phyloP scores from a whole-genome alignment of 1,140 invertebrate species.

The Euborellia annulipes region DNA sequence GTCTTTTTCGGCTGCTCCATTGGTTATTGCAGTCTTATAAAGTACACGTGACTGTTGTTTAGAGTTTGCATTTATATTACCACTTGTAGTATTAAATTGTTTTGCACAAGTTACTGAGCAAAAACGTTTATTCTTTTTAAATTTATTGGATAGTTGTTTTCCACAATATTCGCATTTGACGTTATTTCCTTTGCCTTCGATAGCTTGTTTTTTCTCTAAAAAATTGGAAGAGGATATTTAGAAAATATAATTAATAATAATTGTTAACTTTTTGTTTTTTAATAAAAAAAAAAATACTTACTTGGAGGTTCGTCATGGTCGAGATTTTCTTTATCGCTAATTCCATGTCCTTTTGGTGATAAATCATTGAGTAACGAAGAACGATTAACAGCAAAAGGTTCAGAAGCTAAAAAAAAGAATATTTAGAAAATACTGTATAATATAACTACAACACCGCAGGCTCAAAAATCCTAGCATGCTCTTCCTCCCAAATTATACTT shows the following conservation, averaged over 20 bases:
- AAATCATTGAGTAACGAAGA: slow-evolving; percentile 14
- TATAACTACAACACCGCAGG: slow-evolving; percentile 25
- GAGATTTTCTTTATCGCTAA: slow-evolving; percentile 33
- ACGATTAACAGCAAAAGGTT: slow-evolving; percentile 72
- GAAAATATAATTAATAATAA: slow-evolving; percentile 23
- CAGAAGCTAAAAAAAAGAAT: slow-evolving; percentile 34
- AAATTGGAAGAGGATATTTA: too few relatives aligned
- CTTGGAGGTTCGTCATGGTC: slow-evolving; percentile 52
- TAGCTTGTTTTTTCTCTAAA: slow-evolving; percentile 31
- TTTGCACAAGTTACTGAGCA: slow-evolving; percentile 64
- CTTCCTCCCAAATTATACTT: too few relatives aligned
- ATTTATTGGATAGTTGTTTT: slow-evolving; percentile 51
- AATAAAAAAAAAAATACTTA: slow-evolving; percentile 28
- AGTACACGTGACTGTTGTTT: too few relatives aligned
- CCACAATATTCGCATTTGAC: slow-evolving; percentile 67
- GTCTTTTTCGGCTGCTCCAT: too few relatives aligned
- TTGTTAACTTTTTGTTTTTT: slow-evolving; percentile 26
- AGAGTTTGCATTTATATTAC: too few relatives aligned
- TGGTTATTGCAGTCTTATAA: too few relatives aligned
- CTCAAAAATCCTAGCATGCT: too few relatives aligned
- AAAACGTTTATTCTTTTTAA: slow-evolving; percentile 59
- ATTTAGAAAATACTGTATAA: slow-evolving; percentile 6
- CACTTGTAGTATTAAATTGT: slow-evolving; percentile 2
- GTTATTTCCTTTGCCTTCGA: slow-evolving; percentile 28
- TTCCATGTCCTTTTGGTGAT: slow-evolving; percentile 19